Base-by-base conservation (phyloP, 2,797 vertebrate species). In the Syndactyla subalaris region DNA sequence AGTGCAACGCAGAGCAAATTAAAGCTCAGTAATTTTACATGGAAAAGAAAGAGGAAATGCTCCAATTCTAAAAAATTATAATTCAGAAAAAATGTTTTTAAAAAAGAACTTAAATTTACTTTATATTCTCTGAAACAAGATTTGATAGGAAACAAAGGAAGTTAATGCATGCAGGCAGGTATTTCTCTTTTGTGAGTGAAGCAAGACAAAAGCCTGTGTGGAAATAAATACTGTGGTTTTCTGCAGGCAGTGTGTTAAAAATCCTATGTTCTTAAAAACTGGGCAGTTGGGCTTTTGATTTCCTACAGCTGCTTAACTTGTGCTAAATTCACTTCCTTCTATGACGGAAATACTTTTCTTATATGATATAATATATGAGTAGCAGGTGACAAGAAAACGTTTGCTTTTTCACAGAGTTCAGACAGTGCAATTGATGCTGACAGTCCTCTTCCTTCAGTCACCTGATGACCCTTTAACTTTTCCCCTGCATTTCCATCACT, bases 1-100 rank as follows among this genome's bases (percentile, higher is more conserved):
- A 93, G 91, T 92, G 82, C 91, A 66, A 52, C n/a, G 39, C 73
- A 84, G 82, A 91, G 36, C 82, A 71, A 85, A 72, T 52, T 55
- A 89, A 83, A 95, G 54, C 58, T 81, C 79, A 15, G 21, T 57
- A 68, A 65, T 81, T 88, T 92, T 94, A 92, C 46, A 77, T 22
- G 20, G 14, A 88, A 54, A n/a, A 46, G 30, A 73, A 93, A 88
- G 29, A 78, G 15, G 8, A 92, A 84, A 92, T 51, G 26, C 32
- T 81, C 48, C 74, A 18, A 10, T 78, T 91, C 70, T 55, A 72
- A 89, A 89, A 84, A 85, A 77, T 12, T 74, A 0, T 20, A 39
- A 70, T 34, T 48, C 34, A 46, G 48, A 63, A 77, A 59, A 51
- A 7, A 36, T 3, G 1, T 15, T 65, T 77, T 84, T 38, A 2